A percentile compares a stretch with the other conserved stretches of the same genome.
These are phyloP conservation scores for Formica selysi DNA, from an alignment of 1,140 invertebrate genomes.

Conservation along the genomic window DNA sequence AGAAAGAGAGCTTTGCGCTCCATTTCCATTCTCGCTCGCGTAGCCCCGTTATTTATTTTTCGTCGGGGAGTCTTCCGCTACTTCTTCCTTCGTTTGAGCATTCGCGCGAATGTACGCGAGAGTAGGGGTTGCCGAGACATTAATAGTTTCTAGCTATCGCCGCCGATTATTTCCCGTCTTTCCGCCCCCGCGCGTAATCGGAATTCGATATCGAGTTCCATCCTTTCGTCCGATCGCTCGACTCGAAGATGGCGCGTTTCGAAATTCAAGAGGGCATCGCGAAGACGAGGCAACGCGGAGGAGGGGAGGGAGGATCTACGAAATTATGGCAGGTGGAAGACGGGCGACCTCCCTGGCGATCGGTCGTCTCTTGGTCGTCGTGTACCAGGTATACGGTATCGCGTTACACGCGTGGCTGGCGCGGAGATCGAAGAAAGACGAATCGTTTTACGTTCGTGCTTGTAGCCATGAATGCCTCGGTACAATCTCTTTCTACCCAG, in stretches of 20 bases:
- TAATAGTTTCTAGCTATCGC: slow-evolving; percentile 5
- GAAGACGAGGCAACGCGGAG: not conserved
- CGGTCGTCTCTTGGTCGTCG: slow-evolving; percentile 77
- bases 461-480: slow-evolving; percentile 31
- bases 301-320: slow-evolving; percentile 66
- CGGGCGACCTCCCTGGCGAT: slow-evolving; percentile 81
- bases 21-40: slow-evolving; percentile 63
- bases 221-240: slow-evolving; percentile 42
- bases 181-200: not conserved
- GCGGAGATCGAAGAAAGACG: slow-evolving; percentile 63
- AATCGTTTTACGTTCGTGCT: slow-evolving; percentile 51
- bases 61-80: not conserved
- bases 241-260: slow-evolving; percentile 64
- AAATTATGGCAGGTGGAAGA: slow-evolving; percentile 84
- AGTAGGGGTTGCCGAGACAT: not conserved
- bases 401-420: slow-evolving; percentile 79
- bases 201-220: slow-evolving; percentile 36
- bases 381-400: slow-evolving; percentile 78
- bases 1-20: slow-evolving; percentile 6
- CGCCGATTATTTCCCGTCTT: not conserved
- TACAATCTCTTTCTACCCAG: slow-evolving; percentile 41
- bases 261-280: slow-evolving; percentile 67
- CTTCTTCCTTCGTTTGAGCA: not conserved
- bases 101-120: not conserved
- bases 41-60: slow-evolving; percentile 14